Percentiles rank a stretch among this genome's conserved stretches.
phyloP scores from a whole-genome alignment of 2,888 invertebrate species.

The Oithona nana region DNA sequence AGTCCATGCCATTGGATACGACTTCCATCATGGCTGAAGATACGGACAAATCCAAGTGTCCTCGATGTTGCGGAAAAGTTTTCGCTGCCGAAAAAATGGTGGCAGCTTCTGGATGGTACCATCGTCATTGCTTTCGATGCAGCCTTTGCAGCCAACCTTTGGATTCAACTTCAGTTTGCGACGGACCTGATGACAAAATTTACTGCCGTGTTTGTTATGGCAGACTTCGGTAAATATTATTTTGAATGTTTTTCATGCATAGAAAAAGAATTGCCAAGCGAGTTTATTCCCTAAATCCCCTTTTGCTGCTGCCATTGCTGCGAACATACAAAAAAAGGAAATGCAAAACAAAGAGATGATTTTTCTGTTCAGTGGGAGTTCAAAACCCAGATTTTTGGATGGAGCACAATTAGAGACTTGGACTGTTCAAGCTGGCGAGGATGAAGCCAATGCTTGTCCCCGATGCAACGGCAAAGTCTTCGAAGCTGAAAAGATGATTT shows the following conservation, averaged over 20 bases:
- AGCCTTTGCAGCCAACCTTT: constrained; percentile 9
- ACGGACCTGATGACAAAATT: constrained; percentile 16
- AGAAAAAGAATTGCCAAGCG: too few relatives aligned
- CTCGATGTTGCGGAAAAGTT: constrained; percentile 15
- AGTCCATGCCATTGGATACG: constrained; percentile 17
- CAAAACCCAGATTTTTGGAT: constrained; percentile 9
- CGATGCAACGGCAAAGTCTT: constrained; percentile 16
- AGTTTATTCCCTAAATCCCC: too few relatives aligned
- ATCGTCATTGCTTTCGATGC: constrained; percentile 17
- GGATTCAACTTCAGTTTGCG: constrained; percentile 14
- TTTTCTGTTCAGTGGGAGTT: not conserved
- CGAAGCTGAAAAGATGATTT: constrained; percentile 16
- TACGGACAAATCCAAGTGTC: constrained; percentile 1
- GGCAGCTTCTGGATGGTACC: constrained; percentile 14
- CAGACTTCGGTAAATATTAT: not conserved
- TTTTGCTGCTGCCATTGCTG: too few relatives aligned
- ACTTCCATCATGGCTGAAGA: constrained; percentile 12
- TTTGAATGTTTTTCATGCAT: too few relatives aligned
- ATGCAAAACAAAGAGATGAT: too few relatives aligned
- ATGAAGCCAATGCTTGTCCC: constrained; percentile 8
- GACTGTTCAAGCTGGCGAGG: constrained; percentile 9
- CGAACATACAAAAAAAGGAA: too few relatives aligned
- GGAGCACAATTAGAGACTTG: not conserved
- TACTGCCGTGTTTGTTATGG: constrained; percentile 16
- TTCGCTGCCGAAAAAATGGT: constrained; percentile 17